A percentile compares a stretch with the other conserved stretches of the same genome.
phyloP scores from a whole-genome alignment of 2,888 invertebrate species.

The Andrena chrysosceles region DNA sequence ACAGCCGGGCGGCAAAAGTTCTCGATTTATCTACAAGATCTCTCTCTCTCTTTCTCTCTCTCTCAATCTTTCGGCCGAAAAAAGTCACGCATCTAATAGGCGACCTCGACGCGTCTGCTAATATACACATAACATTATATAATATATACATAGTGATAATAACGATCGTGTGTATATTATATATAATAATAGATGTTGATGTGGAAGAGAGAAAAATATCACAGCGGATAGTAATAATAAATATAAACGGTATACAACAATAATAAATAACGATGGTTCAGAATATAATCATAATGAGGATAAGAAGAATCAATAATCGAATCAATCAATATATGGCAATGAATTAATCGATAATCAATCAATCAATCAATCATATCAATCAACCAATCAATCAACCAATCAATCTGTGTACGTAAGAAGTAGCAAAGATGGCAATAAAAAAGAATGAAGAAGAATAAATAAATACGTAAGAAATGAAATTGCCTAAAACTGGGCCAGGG shows the following conservation, averaged over 20 bases:
- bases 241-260: conserved; percentile 62
- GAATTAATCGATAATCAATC: conserved; percentile 61
- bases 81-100: conserved; percentile 17
- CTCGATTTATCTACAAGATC: neutral
- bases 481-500: conserved; percentile 85
- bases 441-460: conserved; percentile 80
- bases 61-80: conserved; percentile 4
- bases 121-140: neutral
- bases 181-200: conserved; percentile 21
- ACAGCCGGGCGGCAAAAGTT: neutral
- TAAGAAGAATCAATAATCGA: conserved; percentile 61
- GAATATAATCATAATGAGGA: conserved; percentile 60
- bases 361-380: conserved; percentile 58
- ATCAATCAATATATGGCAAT: conserved; percentile 58
- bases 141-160: neutral
- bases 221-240: conserved; percentile 49
- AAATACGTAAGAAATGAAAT: conserved; percentile 85
- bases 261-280: conserved; percentile 64
- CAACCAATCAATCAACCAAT: conserved; percentile 58
- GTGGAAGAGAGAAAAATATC: conserved; percentile 43
- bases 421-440: conserved; percentile 74
- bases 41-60: neutral
- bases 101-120: neutral
- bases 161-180: conserved; percentile 11
- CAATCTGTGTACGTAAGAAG: conserved; percentile 73